A percentile compares a stretch with the other conserved stretches of the same genome.
Evolutionary conservation across 2,888 invertebrate species (phyloP).

Genomic region (Chironomus tentans): DNA sequence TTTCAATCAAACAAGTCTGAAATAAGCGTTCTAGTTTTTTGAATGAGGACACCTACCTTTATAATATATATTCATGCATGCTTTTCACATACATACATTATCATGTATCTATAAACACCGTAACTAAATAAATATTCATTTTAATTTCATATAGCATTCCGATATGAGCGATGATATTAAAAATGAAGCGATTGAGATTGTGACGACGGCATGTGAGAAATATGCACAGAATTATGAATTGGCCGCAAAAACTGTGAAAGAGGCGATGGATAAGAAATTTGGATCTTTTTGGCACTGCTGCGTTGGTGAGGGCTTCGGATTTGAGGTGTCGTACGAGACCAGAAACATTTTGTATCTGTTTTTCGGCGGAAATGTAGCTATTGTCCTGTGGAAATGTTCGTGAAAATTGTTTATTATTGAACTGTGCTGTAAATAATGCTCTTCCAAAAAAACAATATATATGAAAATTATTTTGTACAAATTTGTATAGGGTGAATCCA

Average conservation of each 20-base stretch:
- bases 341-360: constrained; percentile 80
- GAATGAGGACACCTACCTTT: no score
- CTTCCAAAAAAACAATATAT: no score
- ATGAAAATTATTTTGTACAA: not conserved
- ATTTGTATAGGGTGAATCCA: no score
- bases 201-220: constrained; percentile 91
- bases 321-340: constrained; percentile 85
- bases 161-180: constrained; percentile 94
- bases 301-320: constrained; percentile 91
- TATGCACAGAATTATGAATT: constrained; percentile 52
- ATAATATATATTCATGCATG: no score
- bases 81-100: no score
- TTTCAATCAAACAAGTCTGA: no score
- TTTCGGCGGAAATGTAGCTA: constrained; percentile 84
- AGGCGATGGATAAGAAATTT: constrained; percentile 90
- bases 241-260: constrained; percentile 90
- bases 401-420: constrained; percentile 34
- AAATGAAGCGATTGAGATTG: constrained; percentile 79
- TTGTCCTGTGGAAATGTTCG: constrained; percentile 84
- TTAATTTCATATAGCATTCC: constrained; percentile 55
- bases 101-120: no score
- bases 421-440: not conserved
- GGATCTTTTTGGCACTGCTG: constrained; percentile 93
- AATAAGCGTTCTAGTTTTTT: no score
- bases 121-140: constrained; percentile 19